phyloP scores from a whole-genome alignment of 2,113 vertebrate genomes.

The Rhinoderma darwinii region DNA sequence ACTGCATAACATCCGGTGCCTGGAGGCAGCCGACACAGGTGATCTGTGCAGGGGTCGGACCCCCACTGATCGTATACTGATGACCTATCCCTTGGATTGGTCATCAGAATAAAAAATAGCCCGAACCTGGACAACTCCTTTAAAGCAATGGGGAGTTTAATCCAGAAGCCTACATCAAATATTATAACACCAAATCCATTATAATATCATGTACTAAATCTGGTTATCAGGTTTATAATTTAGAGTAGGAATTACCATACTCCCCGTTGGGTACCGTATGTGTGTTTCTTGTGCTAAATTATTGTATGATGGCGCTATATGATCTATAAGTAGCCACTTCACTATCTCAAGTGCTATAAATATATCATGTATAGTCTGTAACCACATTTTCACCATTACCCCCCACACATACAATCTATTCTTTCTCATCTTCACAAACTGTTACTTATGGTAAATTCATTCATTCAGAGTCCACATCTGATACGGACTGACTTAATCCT shows the following conservation, averaged over 20 bases:
- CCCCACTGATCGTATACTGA: too few species aligned
- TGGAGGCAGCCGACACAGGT: too few species aligned
- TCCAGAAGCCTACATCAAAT: too few species aligned
- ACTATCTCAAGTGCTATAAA: not conserved
- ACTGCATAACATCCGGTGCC: too few species aligned
- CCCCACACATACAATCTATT: not conserved
- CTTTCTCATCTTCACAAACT: not conserved
- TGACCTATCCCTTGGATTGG: too few species aligned
- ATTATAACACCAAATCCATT: not conserved
- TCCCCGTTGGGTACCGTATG: not conserved
- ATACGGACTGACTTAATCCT: slow-evolving; percentile 57
- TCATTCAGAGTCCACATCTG: slow-evolving; percentile 32
- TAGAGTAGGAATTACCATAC: not conserved
- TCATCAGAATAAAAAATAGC: too few species aligned
- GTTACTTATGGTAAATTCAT: not conserved
- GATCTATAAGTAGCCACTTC: not conserved
- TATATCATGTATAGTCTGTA: not conserved
- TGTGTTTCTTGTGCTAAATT: not conserved
- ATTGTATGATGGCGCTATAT: not conserved
- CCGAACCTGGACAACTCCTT: too few species aligned
- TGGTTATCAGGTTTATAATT: not conserved
- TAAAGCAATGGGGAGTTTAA: too few species aligned
- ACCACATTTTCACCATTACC: slow-evolving; percentile 6
- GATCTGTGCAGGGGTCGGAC: too few species aligned
- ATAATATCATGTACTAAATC: not conserved